phyloP scores from a whole-genome alignment of 2,113 vertebrate species.

The Elephas maximus region DNA sequence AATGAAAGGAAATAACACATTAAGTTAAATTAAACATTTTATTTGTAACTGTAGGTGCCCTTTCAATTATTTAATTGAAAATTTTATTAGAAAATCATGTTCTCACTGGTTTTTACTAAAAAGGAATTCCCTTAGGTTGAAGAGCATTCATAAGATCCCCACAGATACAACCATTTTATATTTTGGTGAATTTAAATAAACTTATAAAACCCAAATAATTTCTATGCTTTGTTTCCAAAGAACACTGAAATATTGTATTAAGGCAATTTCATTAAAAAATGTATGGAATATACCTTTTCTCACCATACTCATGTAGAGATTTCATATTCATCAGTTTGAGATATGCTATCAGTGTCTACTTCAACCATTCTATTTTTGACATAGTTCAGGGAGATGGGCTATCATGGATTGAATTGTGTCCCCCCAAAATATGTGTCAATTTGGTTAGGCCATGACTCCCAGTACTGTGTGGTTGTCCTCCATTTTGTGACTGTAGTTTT shows the following conservation, averaged over 20 bases:
- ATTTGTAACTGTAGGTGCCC: conserved; percentile 72
- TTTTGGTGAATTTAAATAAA: not conserved
- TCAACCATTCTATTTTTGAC: conserved; percentile 78
- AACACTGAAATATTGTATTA: not conserved
- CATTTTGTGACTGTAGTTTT: no score
- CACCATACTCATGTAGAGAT: not conserved
- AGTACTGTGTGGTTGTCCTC: no score
- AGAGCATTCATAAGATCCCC: not conserved
- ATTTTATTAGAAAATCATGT: conserved; percentile 58
- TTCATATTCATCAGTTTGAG: conserved; percentile 30
- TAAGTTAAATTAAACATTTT: conserved; percentile 77
- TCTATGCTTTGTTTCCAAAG: not conserved
- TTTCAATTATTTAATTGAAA: conserved; percentile 67
- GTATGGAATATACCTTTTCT: not conserved
- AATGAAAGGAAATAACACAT: conserved; percentile 63
- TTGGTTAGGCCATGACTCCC: no score
- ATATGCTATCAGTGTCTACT: not conserved
- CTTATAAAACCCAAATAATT: not conserved
- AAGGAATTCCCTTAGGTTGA: not conserved
- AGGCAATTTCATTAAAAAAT: not conserved
- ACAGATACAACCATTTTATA: conserved; percentile 16
- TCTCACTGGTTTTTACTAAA: not conserved
- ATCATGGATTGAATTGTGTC: no score
- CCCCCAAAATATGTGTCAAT: no score
- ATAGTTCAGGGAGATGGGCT: conserved; percentile 48